phyloP scores from a whole-genome alignment of 1,140 invertebrate species.

The Rhynchophorus ferrugineus region DNA sequence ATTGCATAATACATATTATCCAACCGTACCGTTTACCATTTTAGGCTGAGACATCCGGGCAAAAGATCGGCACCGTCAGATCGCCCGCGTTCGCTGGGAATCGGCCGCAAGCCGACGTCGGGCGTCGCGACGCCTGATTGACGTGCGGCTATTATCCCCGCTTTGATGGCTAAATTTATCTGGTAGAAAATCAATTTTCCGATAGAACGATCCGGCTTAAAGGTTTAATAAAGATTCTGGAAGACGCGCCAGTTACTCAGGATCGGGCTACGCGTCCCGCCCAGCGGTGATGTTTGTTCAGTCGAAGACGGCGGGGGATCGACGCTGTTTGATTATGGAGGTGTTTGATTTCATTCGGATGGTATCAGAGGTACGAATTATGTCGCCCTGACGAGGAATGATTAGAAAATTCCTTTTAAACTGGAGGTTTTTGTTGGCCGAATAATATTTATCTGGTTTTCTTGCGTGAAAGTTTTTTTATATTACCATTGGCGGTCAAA shows the following conservation, averaged over 20 bases:
- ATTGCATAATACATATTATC: no score
- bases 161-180: conserved; percentile 7
- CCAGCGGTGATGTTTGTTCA: neutral
- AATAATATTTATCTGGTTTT: no score
- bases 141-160: conserved; percentile 6
- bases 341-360: no score
- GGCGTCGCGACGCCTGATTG: conserved; percentile 1
- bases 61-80: no score
- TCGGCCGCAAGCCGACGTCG: neutral
- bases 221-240: conserved; percentile 5
- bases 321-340: conserved; percentile 4
- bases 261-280: neutral
- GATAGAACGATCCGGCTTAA: conserved; percentile 3
- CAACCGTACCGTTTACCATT: no score
- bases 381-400: no score
- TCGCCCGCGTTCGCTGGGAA: neutral
- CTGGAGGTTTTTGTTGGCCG: no score
- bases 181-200: conserved; percentile 7
- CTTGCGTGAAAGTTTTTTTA: no score
- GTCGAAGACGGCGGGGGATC: neutral
- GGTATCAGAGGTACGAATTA: no score
- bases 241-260: neutral
- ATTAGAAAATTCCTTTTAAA: no score
- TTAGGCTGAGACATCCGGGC: no score
- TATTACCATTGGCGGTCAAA: no score